Conservation (phyloP, 2,888 invertebrate species). For the Andrena hattorfiana region DNA sequence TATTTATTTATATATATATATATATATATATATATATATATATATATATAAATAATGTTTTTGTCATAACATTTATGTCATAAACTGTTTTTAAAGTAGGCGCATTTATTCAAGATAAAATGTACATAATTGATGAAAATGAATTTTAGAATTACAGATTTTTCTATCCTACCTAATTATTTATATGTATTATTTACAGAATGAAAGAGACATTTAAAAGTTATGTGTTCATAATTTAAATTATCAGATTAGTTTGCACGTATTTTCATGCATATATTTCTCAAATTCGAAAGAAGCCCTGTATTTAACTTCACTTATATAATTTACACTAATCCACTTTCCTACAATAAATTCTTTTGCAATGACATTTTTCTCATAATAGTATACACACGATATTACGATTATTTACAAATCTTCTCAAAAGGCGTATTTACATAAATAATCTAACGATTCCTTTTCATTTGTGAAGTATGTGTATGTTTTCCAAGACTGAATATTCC, state of each 20-base stretch:
- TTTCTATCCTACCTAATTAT: conserved; percentile 22
- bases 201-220: neutral
- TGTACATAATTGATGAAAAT: conserved; percentile 60
- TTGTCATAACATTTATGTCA: conserved; percentile 19
- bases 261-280: conserved; percentile 14
- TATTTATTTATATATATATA: conserved; percentile 19
- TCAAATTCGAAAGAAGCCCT: neutral
- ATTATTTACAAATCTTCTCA: neutral
- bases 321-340: neutral
- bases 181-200: neutral
- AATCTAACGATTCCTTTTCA: neutral
- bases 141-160: conserved; percentile 29
- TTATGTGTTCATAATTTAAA: conserved; percentile 10
- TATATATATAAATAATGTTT: too few species aligned
- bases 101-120: conserved; percentile 56
- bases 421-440: neutral
- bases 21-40: too few species aligned
- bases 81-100: conserved; percentile 35
- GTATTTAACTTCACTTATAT: conserved; percentile 1
- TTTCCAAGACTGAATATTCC: conserved; percentile 63
- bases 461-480: conserved; percentile 15
- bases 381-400: conserved; percentile 5
- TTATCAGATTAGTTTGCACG: neutral
- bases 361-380: conserved; percentile 9
- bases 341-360: neutral